Evolutionary conservation across 2,888 invertebrate genomes (phyloP).

Genomic region (Acrocyrtus sp.): DNA sequence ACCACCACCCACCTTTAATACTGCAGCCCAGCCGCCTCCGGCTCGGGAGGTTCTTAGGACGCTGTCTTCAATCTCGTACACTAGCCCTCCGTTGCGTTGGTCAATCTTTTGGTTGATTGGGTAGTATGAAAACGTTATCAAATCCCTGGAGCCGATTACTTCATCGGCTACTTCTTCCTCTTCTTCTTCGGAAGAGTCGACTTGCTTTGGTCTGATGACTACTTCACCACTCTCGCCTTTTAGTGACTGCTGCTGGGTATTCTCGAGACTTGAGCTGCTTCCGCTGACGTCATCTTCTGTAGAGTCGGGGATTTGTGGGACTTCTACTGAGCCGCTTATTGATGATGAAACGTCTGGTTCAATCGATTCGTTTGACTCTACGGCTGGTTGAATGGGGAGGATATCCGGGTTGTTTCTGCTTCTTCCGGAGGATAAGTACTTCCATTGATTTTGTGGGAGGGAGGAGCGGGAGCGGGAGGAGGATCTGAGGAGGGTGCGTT

Average conservation of each 20-base stretch:
- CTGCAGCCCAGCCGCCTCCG: constrained; percentile 8
- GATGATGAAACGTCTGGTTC: not conserved
- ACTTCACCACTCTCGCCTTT: constrained; percentile 1
- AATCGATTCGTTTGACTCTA: not conserved
- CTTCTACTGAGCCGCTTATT: too few species aligned
- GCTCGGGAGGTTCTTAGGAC: constrained; percentile 1
- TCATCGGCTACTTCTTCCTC: not conserved
- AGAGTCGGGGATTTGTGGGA: not conserved
- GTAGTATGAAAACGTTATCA: constrained; percentile 7
- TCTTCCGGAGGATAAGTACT: not conserved
- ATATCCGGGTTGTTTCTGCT: not conserved
- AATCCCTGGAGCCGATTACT: not conserved
- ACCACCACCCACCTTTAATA: constrained; percentile 29
- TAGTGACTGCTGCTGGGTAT: not conserved
- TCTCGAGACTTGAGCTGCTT: not conserved
- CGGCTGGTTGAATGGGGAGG: too few species aligned
- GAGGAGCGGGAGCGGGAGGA: not conserved
- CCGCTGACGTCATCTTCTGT: not conserved
- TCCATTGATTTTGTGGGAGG: constrained; percentile 14
- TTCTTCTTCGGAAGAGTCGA: not conserved
- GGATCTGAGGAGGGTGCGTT: not conserved
- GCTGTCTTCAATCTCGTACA: constrained; percentile 10
- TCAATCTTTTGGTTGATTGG: not conserved
- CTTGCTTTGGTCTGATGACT: not conserved
- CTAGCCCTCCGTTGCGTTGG: not conserved